A percentile compares a stretch with the other conserved stretches of the same genome.
Evolutionary conservation across 2,113 vertebrate genomes (phyloP).

Genomic region (Leptodactylus fuscus): DNA sequence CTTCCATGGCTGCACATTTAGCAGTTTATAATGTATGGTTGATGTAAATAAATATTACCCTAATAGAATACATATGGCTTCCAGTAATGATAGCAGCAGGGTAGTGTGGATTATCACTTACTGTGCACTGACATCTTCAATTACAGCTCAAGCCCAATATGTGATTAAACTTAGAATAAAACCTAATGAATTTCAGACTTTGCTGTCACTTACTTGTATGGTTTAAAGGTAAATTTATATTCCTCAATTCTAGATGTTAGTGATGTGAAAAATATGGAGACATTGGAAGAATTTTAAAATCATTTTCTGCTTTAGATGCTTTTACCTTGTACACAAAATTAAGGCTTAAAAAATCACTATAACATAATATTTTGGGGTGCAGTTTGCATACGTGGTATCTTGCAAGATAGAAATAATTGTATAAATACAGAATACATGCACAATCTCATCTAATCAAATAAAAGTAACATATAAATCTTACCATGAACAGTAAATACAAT

Average conservation of each 20-base stretch:
- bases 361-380: too few species aligned
- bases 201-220: not conserved
- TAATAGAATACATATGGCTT: conserved; percentile 9
- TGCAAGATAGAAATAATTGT: too few species aligned
- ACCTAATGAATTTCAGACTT: not conserved
- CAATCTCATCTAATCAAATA: too few species aligned
- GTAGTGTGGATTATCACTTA: not conserved
- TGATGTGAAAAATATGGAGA: not conserved
- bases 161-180: not conserved
- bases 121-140: conserved; percentile 1
- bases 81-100: not conserved
- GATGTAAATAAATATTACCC: conserved; percentile 45
- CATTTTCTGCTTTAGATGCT: too few species aligned
- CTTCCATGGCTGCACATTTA: not conserved
- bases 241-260: not conserved
- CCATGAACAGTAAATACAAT: too few species aligned
- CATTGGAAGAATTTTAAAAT: not conserved
- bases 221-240: not conserved
- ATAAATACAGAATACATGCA: too few species aligned
- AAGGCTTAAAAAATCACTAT: too few species aligned
- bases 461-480: too few species aligned
- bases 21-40: conserved; percentile 19
- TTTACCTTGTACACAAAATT: too few species aligned
- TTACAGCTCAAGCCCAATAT: not conserved
- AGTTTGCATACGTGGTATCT: too few species aligned